Evolutionary conservation across 2,888 invertebrate genomes (phyloP).

Genomic region (Nyleta sp.): DNA sequence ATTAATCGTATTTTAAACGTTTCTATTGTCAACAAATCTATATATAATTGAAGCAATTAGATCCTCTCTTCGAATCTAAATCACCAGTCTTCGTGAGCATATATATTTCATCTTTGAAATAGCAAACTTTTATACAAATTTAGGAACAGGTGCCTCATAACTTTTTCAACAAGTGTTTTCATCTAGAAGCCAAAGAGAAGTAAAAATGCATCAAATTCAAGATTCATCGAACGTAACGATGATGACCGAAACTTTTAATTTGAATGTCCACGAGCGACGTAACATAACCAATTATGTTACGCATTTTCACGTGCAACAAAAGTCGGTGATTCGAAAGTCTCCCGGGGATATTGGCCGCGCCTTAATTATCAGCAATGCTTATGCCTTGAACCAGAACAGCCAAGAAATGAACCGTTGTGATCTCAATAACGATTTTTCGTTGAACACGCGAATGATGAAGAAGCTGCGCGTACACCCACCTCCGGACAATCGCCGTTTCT

Average conservation of each 20-base stretch:
- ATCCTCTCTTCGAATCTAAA: no score
- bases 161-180: no score
- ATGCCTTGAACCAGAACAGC: constrained; percentile 2
- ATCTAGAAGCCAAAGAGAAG: no score
- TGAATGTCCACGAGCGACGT: background rate
- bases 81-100: no score
- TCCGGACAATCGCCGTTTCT: constrained; percentile 24
- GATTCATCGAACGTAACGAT: no score
- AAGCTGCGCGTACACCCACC: constrained; percentile 22
- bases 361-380: constrained; percentile 38
- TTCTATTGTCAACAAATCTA: no score
- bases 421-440: constrained; percentile 42
- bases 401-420: constrained; percentile 29
- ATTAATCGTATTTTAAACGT: no score
- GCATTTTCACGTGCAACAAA: constrained; percentile 21
- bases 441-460: constrained; percentile 20
- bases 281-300: background rate
- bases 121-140: no score
- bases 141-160: no score
- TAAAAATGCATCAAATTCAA: no score
- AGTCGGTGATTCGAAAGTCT: constrained; percentile 26
- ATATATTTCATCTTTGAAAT: no score
- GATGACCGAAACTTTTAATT: constrained; percentile 19
- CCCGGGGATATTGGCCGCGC: constrained; percentile 50
- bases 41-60: no score